Percentiles rank a stretch among this genome's conserved stretches.
phyloP scores from a whole-genome alignment of 2,888 invertebrate genomes.

The Dichetophora obliterata region DNA sequence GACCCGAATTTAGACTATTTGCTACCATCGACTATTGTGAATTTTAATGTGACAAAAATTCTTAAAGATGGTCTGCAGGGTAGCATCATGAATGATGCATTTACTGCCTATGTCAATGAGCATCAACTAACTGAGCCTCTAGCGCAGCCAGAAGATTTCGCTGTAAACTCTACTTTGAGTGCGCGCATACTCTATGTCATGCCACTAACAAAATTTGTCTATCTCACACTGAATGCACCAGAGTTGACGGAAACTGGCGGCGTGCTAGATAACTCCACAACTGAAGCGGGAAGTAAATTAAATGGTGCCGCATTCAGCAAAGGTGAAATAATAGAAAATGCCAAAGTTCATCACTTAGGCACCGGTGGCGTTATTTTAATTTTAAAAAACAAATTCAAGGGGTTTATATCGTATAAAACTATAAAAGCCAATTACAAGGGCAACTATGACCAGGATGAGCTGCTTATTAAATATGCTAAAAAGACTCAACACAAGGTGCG shows the following conservation, averaged over 20 bases:
- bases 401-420: conserved; percentile 63
- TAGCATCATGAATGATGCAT: conserved; percentile 68
- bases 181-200: conserved; percentile 78
- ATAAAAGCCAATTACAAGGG: conserved; percentile 62
- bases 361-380: conserved; percentile 68
- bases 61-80: conserved; percentile 71
- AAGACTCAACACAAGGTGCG: conserved; percentile 72
- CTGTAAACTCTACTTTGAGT: conserved; percentile 70
- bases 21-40: conserved; percentile 68
- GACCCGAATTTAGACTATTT: conserved; percentile 68
- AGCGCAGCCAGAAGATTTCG: conserved; percentile 66
- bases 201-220: conserved; percentile 78
- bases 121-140: conserved; percentile 65
- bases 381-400: conserved; percentile 61
- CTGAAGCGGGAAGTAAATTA: conserved; percentile 1
- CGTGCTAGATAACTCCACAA: not conserved
- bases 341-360: conserved; percentile 71
- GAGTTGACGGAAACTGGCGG: conserved; percentile 42
- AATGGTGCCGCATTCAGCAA: conserved; percentile 61
- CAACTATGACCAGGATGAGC: conserved; percentile 68
- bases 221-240: conserved; percentile 71
- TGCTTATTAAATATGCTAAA: conserved; percentile 65
- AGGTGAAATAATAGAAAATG: conserved; percentile 75
- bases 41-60: conserved; percentile 66
- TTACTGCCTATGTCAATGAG: conserved; percentile 69